Percentiles rank a stretch among this genome's conserved stretches.
Evolutionary conservation across 2,888 invertebrate species (phyloP).

Genomic region (Lacanobia oleracea): DNA sequence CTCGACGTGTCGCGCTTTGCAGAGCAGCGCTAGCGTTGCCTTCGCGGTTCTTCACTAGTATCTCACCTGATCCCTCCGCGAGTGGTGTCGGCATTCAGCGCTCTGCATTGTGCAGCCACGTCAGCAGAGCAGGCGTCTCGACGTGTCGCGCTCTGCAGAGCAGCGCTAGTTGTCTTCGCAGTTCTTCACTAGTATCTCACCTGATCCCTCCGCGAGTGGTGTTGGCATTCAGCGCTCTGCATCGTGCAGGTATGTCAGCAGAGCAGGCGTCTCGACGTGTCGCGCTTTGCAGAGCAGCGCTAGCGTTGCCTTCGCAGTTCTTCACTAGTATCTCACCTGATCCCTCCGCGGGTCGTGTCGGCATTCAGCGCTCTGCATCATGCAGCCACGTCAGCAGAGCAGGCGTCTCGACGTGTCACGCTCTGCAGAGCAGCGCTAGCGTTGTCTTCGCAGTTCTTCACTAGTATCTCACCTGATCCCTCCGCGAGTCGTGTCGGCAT

Average conservation of each 20-base stretch:
- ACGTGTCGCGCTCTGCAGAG: not conserved
- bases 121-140: not conserved
- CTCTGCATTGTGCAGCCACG: not conserved
- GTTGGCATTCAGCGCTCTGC: not conserved
- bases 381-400: not conserved
- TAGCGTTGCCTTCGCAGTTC: not conserved
- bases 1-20: not conserved
- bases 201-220: not conserved
- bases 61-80: not conserved
- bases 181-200: not conserved
- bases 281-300: not conserved
- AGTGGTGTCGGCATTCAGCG: not conserved
- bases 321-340: not conserved
- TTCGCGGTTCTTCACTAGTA: not conserved
- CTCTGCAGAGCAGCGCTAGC: not conserved
- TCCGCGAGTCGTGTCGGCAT: constrained; percentile 92
- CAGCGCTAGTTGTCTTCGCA: not conserved
- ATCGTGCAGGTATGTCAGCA: constrained; percentile 88
- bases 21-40: not conserved
- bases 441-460: not conserved
- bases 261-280: constrained; percentile 74
- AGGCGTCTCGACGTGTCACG: not conserved
- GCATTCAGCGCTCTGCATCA: not conserved
- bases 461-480: constrained; percentile 89
- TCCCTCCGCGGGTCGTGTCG: not conserved